A percentile compares a stretch with the other conserved stretches of the same genome.
phyloP scores from a whole-genome alignment of 2,113 vertebrate species.

The Myotis brandtii region DNA sequence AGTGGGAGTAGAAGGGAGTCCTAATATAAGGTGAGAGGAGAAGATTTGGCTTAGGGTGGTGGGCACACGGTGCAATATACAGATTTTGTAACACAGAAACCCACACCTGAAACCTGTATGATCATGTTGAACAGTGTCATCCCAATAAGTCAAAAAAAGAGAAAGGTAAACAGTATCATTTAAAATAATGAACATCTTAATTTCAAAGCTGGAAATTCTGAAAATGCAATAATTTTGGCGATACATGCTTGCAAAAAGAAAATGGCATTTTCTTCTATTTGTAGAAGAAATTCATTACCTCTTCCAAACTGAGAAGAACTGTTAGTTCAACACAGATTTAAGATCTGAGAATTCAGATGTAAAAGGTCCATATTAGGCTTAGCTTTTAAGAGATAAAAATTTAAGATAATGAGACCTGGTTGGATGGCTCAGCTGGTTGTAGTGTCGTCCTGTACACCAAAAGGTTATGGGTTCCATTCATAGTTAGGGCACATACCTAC shows the following conservation, averaged over 20 bases:
- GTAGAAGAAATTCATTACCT: slow-evolving; percentile 34
- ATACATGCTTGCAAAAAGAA: background rate
- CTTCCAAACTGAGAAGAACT: slow-evolving; percentile 1
- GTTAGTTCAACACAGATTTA: slow-evolving; percentile 28
- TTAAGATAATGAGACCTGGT: background rate
- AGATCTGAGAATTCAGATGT: slow-evolving; percentile 10
- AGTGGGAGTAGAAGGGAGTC: too few relatives aligned
- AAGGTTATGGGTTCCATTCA: background rate
- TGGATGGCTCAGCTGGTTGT: background rate
- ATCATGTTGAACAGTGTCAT: too few relatives aligned
- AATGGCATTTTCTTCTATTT: slow-evolving; percentile 44
- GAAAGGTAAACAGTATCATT: background rate
- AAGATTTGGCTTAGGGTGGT: too few relatives aligned
- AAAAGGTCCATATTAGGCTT: slow-evolving; percentile 7
- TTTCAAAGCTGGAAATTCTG: slow-evolving; percentile 23
- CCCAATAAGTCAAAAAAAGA: too few relatives aligned
- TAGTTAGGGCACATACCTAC: background rate
- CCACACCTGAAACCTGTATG: too few relatives aligned
- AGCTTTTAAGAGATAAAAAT: background rate
- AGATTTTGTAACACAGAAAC: too few relatives aligned
- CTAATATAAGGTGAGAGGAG: too few relatives aligned
- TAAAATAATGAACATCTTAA: slow-evolving; percentile 48
- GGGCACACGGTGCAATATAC: too few relatives aligned
- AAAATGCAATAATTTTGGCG: background rate
- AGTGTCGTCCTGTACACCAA: background rate